Evolutionary conservation across 2,888 invertebrate genomes (phyloP), one percentile per base, ranked within the genome.

Genomic region (Dorcus parallelipipedus): DNA sequence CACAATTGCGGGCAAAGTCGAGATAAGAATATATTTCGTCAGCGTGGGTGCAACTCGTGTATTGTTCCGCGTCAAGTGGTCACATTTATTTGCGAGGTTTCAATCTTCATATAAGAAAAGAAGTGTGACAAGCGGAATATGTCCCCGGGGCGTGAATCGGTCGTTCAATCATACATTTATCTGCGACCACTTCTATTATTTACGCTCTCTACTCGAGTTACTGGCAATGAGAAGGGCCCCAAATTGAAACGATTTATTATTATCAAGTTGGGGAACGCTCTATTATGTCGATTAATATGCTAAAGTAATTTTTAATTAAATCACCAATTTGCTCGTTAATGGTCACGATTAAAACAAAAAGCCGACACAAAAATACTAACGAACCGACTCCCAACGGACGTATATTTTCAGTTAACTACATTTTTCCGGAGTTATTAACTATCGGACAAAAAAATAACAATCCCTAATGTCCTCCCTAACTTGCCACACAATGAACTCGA

Each of bases 41-140:
- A 58, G 42, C 55, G 60, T 55, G 52, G 60, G 56, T 52, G 52
- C 54, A 53, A 52, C 55, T 53, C 33, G 52, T 54, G 62, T 57
- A 38, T 38, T 52, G 45, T 56, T 54, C 73, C 73, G 72, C 73
- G 74, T 74, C 72, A 73, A 75, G 75, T 74, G 75, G 75, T 76
- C 75, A 73, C 75, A 76, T 77, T 74, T 75, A 76, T 77, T 76
- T 75, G 76, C 71, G 72, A 74, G 69, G 70, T 70, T 71, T 75
- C 72, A 72, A 74, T 73, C 75, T 73, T 74, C 70, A 67, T 67
- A 67, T 70, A 71, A 69, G 72, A 69, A 20, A 73, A 73, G 73
- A 74, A 76, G 73, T 76, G 74, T 73, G 76, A 76, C 76, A 75
- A 72, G 69, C 71, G 67, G 73, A 75, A 76, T 76, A 75, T 76